Evolutionary conservation across 2,113 vertebrate genomes (phyloP).

Genomic region (Atrichornis clamosus): DNA sequence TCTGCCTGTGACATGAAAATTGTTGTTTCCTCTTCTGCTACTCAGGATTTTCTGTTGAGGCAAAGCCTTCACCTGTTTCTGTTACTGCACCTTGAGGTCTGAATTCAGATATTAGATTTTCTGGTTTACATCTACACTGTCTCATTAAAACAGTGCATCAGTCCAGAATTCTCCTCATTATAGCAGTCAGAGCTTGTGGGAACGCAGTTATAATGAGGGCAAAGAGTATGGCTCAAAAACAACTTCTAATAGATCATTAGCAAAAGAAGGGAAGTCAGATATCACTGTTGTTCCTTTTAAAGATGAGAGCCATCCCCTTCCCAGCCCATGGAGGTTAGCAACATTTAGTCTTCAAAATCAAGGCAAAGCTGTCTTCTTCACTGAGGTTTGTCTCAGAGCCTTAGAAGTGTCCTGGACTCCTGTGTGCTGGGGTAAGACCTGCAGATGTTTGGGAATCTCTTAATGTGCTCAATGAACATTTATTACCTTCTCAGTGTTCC

Average conservation of each 20-base stretch:
- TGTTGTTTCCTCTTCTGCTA: background rate
- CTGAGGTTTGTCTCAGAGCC: background rate
- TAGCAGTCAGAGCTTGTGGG: conserved; percentile 57
- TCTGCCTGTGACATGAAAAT: background rate
- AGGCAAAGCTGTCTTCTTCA: background rate
- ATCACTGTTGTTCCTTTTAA: conserved; percentile 39
- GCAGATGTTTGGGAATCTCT: background rate
- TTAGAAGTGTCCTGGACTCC: background rate
- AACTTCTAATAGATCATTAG: conserved; percentile 74
- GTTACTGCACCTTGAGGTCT: conserved; percentile 36
- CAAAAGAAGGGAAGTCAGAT: conserved; percentile 59
- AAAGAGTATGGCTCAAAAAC: conserved; percentile 64
- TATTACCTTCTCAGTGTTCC: background rate
- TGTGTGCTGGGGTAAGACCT: background rate
- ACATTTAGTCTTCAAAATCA: background rate
- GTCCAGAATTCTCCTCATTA: conserved; percentile 63
- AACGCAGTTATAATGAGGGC: conserved; percentile 69
- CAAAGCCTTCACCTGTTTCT: background rate
- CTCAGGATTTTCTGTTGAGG: background rate
- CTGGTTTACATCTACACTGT: conserved; percentile 33
- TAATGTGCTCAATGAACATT: background rate
- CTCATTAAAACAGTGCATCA: conserved; percentile 62
- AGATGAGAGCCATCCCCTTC: conserved; percentile 43
- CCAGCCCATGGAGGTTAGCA: background rate
- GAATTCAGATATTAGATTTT: conserved; percentile 39